Conservation (phyloP, 2,797 vertebrate genomes). For the Acomys russatus region DNA sequence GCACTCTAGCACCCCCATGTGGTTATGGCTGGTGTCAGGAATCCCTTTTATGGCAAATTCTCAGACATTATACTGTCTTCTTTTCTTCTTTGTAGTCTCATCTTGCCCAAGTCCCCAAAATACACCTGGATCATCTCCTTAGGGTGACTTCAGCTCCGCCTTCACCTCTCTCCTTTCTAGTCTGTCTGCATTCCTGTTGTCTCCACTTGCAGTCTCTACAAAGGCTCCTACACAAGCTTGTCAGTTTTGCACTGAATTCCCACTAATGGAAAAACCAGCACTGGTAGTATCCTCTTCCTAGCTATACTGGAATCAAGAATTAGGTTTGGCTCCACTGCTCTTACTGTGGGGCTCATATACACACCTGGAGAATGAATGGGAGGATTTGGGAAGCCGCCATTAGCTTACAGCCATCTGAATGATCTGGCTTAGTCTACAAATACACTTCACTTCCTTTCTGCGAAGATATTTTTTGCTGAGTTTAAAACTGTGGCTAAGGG, state of each 20-base stretch:
- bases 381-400: neutral
- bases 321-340: neutral
- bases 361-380: neutral
- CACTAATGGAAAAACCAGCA: neutral
- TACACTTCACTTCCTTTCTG: neutral
- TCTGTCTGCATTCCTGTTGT: neutral
- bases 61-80: neutral
- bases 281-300: neutral
- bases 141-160: neutral
- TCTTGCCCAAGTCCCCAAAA: no score
- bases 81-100: neutral
- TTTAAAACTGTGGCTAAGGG: slow-evolving; percentile 15
- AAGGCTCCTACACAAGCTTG: neutral
- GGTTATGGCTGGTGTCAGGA: neutral
- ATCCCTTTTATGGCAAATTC: neutral
- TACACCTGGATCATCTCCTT: neutral
- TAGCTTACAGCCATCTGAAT: neutral
- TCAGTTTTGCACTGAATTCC: neutral
- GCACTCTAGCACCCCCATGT: neutral
- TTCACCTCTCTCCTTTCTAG: neutral
- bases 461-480: neutral
- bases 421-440: neutral
- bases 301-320: neutral
- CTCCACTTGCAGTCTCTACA: neutral
- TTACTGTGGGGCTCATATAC: neutral